A percentile compares a stretch with the other conserved stretches of the same genome.
These are phyloP conservation scores for Drosophila parvula DNA, from an alignment of 1,140 invertebrate genomes.

Conservation along the genomic window DNA sequence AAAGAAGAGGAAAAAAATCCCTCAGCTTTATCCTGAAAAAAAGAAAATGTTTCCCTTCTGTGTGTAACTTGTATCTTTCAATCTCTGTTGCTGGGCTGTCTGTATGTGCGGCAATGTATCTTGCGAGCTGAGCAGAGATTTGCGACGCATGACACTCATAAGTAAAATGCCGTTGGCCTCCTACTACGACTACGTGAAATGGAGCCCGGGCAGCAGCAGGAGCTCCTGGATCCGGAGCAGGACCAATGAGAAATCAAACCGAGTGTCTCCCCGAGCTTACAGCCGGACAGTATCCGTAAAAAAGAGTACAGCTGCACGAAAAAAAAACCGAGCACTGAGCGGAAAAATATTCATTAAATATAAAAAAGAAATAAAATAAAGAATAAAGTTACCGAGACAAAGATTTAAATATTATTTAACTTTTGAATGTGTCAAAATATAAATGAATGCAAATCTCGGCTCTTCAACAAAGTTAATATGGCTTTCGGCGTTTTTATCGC, in stretches of 20 bases:
- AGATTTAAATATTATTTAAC: too few relatives aligned
- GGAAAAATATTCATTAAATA: neutral
- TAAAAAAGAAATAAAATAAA: too few relatives aligned
- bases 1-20: neutral
- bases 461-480: too few relatives aligned
- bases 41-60: constrained; percentile 14
- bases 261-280: constrained; percentile 53
- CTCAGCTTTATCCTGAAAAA: constrained; percentile 16
- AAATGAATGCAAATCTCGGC: neutral
- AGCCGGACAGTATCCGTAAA: constrained; percentile 12
- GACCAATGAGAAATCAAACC: constrained; percentile 62
- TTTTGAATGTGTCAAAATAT: too few relatives aligned
- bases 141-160: constrained; percentile 76
- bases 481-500: neutral
- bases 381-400: neutral
- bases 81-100: constrained; percentile 33
- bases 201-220: constrained; percentile 13
- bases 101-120: constrained; percentile 50
- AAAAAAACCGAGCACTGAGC: constrained; percentile 11
- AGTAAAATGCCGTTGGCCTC: constrained; percentile 66
- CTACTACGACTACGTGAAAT: constrained; percentile 31
- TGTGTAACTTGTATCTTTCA: constrained; percentile 46
- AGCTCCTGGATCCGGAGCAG: constrained; percentile 7
- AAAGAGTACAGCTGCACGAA: constrained; percentile 14
- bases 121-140: constrained; percentile 64